Percentiles rank a stretch among this genome's conserved stretches.
Conservation (phyloP, 1,140 invertebrate genomes). For the Caenorhabditis inopinata region DNA sequence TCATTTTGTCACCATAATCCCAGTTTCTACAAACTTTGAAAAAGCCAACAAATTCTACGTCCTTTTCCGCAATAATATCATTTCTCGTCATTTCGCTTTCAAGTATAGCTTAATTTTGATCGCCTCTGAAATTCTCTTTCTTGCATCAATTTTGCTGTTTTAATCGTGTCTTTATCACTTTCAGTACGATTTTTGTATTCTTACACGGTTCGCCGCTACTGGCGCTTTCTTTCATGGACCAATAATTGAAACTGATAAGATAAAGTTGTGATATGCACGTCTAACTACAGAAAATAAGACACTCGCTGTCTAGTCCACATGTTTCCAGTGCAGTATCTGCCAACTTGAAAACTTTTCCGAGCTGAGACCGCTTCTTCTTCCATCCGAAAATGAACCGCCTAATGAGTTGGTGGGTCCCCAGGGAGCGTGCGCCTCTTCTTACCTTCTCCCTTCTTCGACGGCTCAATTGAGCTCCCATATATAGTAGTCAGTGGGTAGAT, state of each 20-base stretch:
- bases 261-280: not conserved
- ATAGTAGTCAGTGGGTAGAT: constrained; percentile 15
- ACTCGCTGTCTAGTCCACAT: too few relatives aligned
- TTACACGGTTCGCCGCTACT: constrained; percentile 11
- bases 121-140: not conserved
- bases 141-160: not conserved
- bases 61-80: not conserved
- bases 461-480: not conserved
- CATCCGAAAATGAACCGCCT: constrained; percentile 30
- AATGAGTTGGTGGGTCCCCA: constrained; percentile 29
- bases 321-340: too few relatives aligned
- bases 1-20: not conserved
- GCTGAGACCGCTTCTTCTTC: not conserved
- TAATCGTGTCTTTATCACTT: constrained; percentile 9
- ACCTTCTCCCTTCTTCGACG: constrained; percentile 2
- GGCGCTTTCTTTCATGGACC: constrained; percentile 6
- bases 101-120: not conserved
- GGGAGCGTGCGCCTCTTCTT: not conserved
- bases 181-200: not conserved
- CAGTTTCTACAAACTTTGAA: too few relatives aligned
- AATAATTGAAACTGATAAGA: constrained; percentile 16
- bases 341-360: not conserved
- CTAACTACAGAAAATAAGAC: not conserved
- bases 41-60: not conserved
- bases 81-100: not conserved